phyloP scores from a whole-genome alignment of 2,797 vertebrate genomes.

The Crocodylus rhombifer region DNA sequence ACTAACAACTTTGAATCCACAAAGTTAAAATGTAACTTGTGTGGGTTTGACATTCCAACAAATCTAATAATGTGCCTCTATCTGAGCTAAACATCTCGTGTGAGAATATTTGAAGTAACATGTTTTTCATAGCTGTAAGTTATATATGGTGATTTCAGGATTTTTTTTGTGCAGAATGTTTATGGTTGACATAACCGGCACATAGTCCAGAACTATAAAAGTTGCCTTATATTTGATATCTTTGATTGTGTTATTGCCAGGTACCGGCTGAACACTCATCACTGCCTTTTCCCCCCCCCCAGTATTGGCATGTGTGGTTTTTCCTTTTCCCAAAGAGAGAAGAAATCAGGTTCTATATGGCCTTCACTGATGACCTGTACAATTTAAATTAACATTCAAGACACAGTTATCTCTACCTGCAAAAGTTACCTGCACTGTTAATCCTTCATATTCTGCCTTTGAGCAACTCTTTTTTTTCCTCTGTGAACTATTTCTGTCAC shows the following conservation, averaged over 20 bases:
- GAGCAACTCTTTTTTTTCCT: neutral
- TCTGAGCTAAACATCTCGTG: constrained; percentile 65
- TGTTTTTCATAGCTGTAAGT: constrained; percentile 61
- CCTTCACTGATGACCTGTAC: constrained; percentile 58
- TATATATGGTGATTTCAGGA: constrained; percentile 53
- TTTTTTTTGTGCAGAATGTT: constrained; percentile 69
- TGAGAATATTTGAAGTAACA: constrained; percentile 72
- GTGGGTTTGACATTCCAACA: constrained; percentile 69
- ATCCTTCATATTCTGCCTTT: constrained; percentile 22
- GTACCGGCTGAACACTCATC: constrained; percentile 38
- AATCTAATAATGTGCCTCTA: constrained; percentile 67
- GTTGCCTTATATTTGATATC: constrained; percentile 54
- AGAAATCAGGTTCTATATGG: constrained; percentile 65
- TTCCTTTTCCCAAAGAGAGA: constrained; percentile 55
- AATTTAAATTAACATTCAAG: constrained; percentile 73
- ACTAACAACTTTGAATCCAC: too few species aligned
- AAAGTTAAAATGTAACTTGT: neutral
- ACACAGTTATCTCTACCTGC: constrained; percentile 34
- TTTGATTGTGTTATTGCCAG: constrained; percentile 51
- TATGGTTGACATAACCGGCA: constrained; percentile 63
- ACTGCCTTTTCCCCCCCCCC: constrained; percentile 42
- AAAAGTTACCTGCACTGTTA: constrained; percentile 53
- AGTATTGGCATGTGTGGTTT: constrained; percentile 55
- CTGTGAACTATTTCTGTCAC: neutral
- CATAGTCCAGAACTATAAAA: constrained; percentile 57